These are phyloP conservation scores for Zenarchopterus dispar DNA, from an alignment of 2,797 vertebrate species.

Conservation along the genomic window DNA sequence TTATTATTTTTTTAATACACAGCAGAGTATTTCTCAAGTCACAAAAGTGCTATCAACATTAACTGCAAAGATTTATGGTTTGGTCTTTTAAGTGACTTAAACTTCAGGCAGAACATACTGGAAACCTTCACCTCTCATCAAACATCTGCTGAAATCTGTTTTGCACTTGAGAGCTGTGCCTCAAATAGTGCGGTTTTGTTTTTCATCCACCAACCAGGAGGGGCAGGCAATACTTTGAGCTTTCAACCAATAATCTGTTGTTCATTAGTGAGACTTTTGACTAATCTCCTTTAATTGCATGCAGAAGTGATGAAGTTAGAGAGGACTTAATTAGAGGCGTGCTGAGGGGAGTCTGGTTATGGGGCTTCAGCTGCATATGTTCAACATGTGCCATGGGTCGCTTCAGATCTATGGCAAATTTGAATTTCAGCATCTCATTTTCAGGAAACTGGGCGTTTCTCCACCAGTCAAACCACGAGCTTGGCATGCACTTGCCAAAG, in stretches of 20 bases:
- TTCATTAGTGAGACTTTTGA: constrained; percentile 76
- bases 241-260: constrained; percentile 79
- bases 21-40: too few relatives aligned
- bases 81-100: constrained; percentile 5
- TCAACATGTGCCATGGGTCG: constrained; percentile 68
- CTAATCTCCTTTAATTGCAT: constrained; percentile 80
- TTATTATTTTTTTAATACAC: too few relatives aligned
- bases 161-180: constrained; percentile 63
- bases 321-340: constrained; percentile 81
- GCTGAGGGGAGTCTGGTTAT: constrained; percentile 67
- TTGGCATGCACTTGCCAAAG: constrained; percentile 72
- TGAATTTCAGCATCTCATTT: constrained; percentile 77
- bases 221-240: constrained; percentile 55
- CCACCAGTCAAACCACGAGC: constrained; percentile 68
- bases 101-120: constrained; percentile 31
- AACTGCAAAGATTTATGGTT: too few relatives aligned
- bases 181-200: constrained; percentile 59
- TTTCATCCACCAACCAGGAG: constrained; percentile 63
- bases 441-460: constrained; percentile 77
- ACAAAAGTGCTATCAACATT: too few relatives aligned
- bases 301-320: constrained; percentile 76
- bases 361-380: constrained; percentile 72
- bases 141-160: constrained; percentile 67
- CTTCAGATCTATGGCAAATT: constrained; percentile 69
- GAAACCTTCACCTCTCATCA: constrained; percentile 50